Base-by-base conservation (phyloP, 2,113 vertebrate species). In the Aldabrachelys gigantea region DNA sequence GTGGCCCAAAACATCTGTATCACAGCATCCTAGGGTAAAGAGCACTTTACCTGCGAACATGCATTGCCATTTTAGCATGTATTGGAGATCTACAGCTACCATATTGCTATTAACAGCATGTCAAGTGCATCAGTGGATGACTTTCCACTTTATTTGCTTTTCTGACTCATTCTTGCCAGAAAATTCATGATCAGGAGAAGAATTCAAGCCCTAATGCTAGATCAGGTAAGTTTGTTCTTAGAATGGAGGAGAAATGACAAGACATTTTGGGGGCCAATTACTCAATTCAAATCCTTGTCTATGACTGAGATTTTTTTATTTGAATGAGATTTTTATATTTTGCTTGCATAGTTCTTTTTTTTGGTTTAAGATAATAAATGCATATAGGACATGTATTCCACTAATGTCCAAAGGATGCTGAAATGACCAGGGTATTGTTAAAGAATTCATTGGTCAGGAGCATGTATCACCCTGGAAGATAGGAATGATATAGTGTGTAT, bases 1-100 rank as follows among this genome's bases (percentile, higher is more conserved):
- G 22, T 22, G 31, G 49, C 52, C 47, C 9, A 52, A 21, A 10
- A 16, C 11, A 2, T 87, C 0, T 0, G 2, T 4, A 19, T 27
- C 24, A 69, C 5, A 82, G 1, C 10, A 50, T 53, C 50, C 62
- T 41, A 27, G 8, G 19, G 49, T 9, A 53, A 31, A 80, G 49
- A 52, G 9, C 80, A 27, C 24, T 88, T 76, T 80, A 4, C 57
- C 31, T 54, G 65, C 19, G 82, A 17, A 21, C 21, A 72, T 38
- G 56, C 88, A 82, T 62, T 80, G 2, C 1, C 13, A 2, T 44
- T 2, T 75, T n/a, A 38, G 4, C 56, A 3, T 41, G 7, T 13
- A 44, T 1, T 16, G 2, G 2, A 79, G 6, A 44, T 76, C 38
- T 76, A 12, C 6, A 44, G 10, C 75, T 76, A 44, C 38, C 38